Evolutionary conservation across 35 echinoderm and acorn worm genomes (phyloP).

Genomic region (Nesometra sesokonis): DNA sequence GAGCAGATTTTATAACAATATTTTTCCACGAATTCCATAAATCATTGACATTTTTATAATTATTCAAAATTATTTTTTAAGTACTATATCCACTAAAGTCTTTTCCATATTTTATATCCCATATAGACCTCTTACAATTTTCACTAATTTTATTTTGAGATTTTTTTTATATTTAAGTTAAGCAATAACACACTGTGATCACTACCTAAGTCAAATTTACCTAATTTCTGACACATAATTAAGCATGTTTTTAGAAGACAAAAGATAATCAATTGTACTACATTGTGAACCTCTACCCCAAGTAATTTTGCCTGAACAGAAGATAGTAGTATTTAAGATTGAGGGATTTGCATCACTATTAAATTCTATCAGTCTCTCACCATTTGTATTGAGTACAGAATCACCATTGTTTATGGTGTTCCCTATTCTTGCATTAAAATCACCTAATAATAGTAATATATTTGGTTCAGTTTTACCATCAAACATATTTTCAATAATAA

Average conservation of each 20-base stretch:
- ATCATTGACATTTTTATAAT: too few relatives aligned
- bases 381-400: constrained; percentile 6
- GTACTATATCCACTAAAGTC: too few relatives aligned
- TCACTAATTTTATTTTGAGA: too few relatives aligned
- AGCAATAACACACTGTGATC: neutral
- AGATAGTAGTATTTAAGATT: neutral
- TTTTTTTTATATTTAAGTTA: too few relatives aligned
- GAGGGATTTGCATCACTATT: neutral
- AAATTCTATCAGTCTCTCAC: neutral
- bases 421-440: constrained; percentile 18
- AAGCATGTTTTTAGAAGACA: neutral
- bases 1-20: too few relatives aligned
- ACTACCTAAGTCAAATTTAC: too few relatives aligned
- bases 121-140: too few relatives aligned
- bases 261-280: constrained; percentile 5
- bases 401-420: neutral
- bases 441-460: constrained; percentile 12
- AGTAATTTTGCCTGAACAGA: neutral
- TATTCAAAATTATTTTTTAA: too few relatives aligned
- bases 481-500: neutral
- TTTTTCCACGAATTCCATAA: too few relatives aligned
- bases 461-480: neutral
- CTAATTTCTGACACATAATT: neutral
- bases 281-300: neutral
- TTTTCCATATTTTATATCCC: too few relatives aligned